Evolutionary conservation across 2,797 vertebrate species (phyloP).

Genomic region (Myiothlypis coronata): DNA sequence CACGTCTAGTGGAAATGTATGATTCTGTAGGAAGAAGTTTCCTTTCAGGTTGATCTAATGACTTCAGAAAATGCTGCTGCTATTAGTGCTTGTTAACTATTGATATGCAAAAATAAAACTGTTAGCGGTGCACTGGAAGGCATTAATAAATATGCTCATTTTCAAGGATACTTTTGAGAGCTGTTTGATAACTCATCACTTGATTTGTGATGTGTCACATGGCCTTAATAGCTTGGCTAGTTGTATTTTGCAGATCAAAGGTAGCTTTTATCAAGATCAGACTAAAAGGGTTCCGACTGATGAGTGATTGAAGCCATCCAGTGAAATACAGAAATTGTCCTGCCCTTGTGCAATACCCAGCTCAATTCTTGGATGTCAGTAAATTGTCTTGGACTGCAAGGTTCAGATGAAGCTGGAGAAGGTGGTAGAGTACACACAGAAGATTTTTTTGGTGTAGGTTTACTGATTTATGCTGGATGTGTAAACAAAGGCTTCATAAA

Average conservation of each 20-base stretch:
- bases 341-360: neutral
- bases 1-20: constrained; percentile 14
- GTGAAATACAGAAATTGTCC: neutral
- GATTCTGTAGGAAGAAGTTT: constrained; percentile 21
- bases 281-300: neutral
- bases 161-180: neutral
- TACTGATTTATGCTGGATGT: neutral
- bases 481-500: accelerated
- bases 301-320: neutral
- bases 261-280: neutral
- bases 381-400: neutral
- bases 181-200: neutral
- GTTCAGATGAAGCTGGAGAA: neutral
- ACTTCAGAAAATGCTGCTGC: constrained; percentile 15
- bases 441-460: neutral
- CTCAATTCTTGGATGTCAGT: neutral
- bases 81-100: constrained; percentile 25
- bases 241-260: neutral
- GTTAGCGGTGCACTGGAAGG: neutral
- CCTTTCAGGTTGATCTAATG: constrained; percentile 36
- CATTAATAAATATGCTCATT: neutral
- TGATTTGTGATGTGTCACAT: neutral
- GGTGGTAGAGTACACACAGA: accelerated
- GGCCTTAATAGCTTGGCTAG: neutral
- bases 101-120: constrained; percentile 21